Conservation (phyloP, 2,888 invertebrate genomes). For the Melinaea menophilus region DNA sequence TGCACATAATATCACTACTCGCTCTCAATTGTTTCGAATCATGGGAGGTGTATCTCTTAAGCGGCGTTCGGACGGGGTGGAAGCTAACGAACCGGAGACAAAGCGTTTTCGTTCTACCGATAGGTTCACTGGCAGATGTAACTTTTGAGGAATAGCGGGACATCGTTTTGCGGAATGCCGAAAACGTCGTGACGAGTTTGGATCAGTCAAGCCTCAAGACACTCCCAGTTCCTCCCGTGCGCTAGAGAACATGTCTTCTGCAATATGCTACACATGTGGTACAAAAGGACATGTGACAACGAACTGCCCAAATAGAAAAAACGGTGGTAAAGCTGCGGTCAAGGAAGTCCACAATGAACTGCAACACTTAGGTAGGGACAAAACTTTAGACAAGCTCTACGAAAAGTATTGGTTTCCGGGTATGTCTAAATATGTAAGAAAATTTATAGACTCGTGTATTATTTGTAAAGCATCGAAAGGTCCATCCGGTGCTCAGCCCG, state of each 20-base stretch:
- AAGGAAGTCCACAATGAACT: slow-evolving; percentile 26
- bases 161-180: too few species aligned
- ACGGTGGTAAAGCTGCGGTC: not conserved
- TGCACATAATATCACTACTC: too few species aligned
- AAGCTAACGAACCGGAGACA: not conserved
- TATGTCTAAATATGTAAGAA: slow-evolving; percentile 31
- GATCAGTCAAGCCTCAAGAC: too few species aligned
- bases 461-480: slow-evolving; percentile 35
- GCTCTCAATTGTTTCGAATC: not conserved
- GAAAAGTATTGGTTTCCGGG: slow-evolving; percentile 34
- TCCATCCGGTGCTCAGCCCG: slow-evolving; percentile 29
- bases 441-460: slow-evolving; percentile 30
- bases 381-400: slow-evolving; percentile 37
- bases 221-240: too few species aligned
- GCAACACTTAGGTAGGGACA: slow-evolving; percentile 35
- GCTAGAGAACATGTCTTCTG: too few species aligned
- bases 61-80: not conserved
- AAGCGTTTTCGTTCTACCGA: not conserved
- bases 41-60: not conserved
- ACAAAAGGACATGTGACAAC: slow-evolving; percentile 22
- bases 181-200: too few species aligned
- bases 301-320: slow-evolving; percentile 15
- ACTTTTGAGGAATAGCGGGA: not conserved
- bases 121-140: not conserved
- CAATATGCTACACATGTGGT: slow-evolving; percentile 22